These are phyloP conservation scores for Tenualosa ilisha DNA, from an alignment of 2,797 vertebrate species.

Conservation along the genomic window DNA sequence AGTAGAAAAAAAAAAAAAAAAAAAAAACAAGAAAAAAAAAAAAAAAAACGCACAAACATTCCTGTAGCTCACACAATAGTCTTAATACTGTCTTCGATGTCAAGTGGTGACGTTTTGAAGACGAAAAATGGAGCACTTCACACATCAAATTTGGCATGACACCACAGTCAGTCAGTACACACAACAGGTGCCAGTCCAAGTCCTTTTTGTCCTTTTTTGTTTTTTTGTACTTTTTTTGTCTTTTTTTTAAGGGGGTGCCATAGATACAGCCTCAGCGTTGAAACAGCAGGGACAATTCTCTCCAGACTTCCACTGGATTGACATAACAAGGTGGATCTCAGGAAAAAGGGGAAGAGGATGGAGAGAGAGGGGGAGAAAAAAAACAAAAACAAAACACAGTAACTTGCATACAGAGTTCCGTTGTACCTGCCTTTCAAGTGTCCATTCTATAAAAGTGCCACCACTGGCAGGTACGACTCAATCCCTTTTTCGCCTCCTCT, in stretches of 20 bases:
- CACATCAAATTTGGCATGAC: slow-evolving; percentile 30
- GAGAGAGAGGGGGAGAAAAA: not conserved
- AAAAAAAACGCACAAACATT: slow-evolving; percentile 25
- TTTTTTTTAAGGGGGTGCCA: not conserved
- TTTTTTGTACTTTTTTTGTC: not conserved
- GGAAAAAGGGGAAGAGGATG: not conserved
- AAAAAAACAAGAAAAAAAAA: not conserved
- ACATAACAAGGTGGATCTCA: not conserved
- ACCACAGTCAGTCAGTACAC: slow-evolving; percentile 32
- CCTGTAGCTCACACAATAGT: slow-evolving; percentile 27
- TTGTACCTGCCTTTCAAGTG: slow-evolving; percentile 31
- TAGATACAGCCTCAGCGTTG: slow-evolving; percentile 29
- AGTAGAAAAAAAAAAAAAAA: slow-evolving; percentile 6
- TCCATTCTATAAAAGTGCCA: not conserved
- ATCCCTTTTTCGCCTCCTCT: not conserved
- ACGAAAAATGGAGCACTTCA: slow-evolving; percentile 29
- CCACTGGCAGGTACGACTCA: not conserved
- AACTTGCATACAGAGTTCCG: slow-evolving; percentile 47
- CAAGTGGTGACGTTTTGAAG: slow-evolving; percentile 33
- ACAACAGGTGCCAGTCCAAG: slow-evolving; percentile 22
- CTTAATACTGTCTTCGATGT: slow-evolving; percentile 27
- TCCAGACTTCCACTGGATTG: slow-evolving; percentile 33
- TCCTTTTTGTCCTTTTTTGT: slow-evolving; percentile 42
- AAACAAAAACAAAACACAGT: not conserved
- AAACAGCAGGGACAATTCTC: slow-evolving; percentile 41